phyloP scores from a whole-genome alignment of 1,140 invertebrate genomes.

The Onthophagus taurus region DNA sequence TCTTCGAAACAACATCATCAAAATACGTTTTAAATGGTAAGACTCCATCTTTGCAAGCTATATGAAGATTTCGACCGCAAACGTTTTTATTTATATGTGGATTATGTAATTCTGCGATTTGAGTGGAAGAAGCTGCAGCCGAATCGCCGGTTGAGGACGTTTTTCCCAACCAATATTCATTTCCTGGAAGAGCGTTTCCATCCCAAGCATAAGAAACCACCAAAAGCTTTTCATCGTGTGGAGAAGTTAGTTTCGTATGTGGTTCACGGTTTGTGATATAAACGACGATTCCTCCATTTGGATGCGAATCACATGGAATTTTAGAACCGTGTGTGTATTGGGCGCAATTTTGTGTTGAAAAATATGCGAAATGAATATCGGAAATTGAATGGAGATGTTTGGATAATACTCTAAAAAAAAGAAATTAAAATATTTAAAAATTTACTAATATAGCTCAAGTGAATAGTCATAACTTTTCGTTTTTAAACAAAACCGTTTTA shows the following conservation, averaged over 20 bases:
- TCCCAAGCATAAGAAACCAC: conserved; percentile 57
- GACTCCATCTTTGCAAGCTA: conserved; percentile 18
- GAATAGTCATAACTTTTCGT: too few species aligned
- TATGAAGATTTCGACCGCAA: conserved; percentile 19
- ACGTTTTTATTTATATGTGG: conserved; percentile 41
- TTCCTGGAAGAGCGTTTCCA: conserved; percentile 41
- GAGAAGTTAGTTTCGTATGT: conserved; percentile 23
- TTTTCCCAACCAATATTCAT: conserved; percentile 37
- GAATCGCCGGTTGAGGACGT: conserved; percentile 31
- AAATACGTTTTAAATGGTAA: conserved; percentile 9
- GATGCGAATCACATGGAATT: conserved; percentile 22
- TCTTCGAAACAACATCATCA: too few species aligned
- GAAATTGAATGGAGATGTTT: conserved; percentile 24
- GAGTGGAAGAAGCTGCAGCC: conserved; percentile 49
- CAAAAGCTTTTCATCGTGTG: conserved; percentile 47
- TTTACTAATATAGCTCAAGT: too few species aligned
- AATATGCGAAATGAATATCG: conserved; percentile 34
- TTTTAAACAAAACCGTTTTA: too few species aligned
- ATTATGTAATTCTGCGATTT: conserved; percentile 50
- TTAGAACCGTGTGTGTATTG: conserved; percentile 22
- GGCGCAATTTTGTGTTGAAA: neutral
- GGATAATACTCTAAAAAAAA: conserved; percentile 23
- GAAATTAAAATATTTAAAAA: conserved; percentile 29
- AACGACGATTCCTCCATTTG: conserved; percentile 26
- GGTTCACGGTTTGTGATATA: conserved; percentile 33